These are phyloP conservation scores for Dasyprocta punctata DNA, from an alignment of 2,113 vertebrate genomes.

Conservation along the genomic window DNA sequence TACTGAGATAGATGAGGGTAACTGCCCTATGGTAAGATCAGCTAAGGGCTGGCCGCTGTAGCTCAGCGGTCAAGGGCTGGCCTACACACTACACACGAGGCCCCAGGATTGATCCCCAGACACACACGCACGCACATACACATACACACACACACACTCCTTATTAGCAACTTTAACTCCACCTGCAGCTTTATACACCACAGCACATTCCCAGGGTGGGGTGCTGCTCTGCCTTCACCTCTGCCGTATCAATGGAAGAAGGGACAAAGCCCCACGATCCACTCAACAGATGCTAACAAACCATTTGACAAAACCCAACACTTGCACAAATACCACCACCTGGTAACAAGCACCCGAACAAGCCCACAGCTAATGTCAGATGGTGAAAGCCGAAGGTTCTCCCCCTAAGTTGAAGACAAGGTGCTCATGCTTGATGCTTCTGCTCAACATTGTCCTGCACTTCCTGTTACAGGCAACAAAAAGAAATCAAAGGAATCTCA, in stretches of 20 bases:
- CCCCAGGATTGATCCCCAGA: not conserved
- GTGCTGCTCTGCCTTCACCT: not conserved
- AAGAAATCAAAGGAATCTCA: not conserved
- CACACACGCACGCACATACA: not conserved
- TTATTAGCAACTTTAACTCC: constrained; percentile 13
- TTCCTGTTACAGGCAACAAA: not conserved
- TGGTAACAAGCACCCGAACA: no score
- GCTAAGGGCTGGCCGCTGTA: not conserved
- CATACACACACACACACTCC: not conserved
- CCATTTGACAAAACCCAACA: no score
- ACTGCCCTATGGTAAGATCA: not conserved
- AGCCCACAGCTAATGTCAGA: no score
- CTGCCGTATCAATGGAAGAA: not conserved
- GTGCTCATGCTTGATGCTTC: not conserved
- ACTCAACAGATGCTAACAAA: not conserved
- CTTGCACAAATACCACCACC: no score
- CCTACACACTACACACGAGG: not conserved
- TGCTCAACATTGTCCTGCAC: not conserved
- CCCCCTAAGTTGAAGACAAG: not conserved
- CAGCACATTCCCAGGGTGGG: not conserved
- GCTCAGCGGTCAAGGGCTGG: not conserved
- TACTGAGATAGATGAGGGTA: not conserved
- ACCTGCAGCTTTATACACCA: not conserved
- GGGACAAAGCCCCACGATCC: not conserved
- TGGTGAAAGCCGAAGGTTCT: not conserved